Evolutionary conservation across 2,888 invertebrate species (phyloP).

Genomic region (Acrobasis consociella): DNA sequence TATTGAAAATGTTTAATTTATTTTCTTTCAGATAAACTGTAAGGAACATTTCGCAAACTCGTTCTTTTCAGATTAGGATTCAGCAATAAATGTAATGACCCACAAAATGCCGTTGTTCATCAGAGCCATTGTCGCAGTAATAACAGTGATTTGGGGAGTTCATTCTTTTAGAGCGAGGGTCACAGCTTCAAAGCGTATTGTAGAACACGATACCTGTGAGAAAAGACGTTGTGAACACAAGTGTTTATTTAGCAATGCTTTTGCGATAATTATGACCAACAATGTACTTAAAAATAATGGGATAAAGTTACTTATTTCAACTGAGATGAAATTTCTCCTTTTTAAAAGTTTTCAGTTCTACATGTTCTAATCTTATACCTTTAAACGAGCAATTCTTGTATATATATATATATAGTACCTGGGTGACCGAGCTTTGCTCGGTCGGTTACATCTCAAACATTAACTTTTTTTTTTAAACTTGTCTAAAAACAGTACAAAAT

Average conservation of each 20-base stretch:
- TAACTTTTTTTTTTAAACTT: too few species aligned
- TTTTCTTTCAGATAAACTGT: neutral
- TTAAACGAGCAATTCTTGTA: too few species aligned
- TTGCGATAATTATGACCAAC: neutral
- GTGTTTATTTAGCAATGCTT: constrained; percentile 22
- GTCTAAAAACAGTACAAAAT: too few species aligned
- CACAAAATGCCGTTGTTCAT: constrained; percentile 52
- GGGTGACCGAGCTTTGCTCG: too few species aligned
- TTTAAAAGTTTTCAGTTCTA: too few species aligned
- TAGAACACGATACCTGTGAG: constrained; percentile 75
- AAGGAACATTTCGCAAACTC: neutral
- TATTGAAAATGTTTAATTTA: too few species aligned
- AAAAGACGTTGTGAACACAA: constrained; percentile 62
- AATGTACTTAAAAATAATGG: neutral
- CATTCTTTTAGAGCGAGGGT: constrained; percentile 65
- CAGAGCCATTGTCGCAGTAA: constrained; percentile 64
- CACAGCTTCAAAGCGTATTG: constrained; percentile 50
- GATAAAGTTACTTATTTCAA: too few species aligned
- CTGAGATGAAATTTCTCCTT: too few species aligned
- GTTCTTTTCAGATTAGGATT: constrained; percentile 7
- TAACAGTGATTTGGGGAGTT: constrained; percentile 74
- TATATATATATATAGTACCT: too few species aligned
- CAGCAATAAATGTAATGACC: constrained; percentile 24
- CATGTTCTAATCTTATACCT: too few species aligned
- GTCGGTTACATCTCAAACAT: too few species aligned